Conservation (phyloP, 2,113 vertebrate species). For the Polypterus senegalus region DNA sequence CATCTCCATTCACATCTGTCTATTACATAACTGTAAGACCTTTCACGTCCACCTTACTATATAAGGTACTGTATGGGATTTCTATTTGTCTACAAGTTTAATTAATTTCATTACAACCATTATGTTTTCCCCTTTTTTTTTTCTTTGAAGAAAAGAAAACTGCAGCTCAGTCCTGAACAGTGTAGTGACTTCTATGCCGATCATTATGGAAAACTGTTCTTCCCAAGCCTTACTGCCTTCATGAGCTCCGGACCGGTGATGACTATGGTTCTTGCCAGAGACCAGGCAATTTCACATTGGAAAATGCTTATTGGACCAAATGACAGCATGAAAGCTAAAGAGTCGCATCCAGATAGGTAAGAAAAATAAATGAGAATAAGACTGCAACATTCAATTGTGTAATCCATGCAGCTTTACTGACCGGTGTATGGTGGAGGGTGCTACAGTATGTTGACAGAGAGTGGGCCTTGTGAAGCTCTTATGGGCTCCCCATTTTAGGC, state of each 20-base stretch:
- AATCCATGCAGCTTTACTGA: too few species aligned
- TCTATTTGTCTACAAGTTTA: not conserved
- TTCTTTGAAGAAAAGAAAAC: constrained; percentile 75
- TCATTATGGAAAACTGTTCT: constrained; percentile 75
- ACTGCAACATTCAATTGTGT: too few species aligned
- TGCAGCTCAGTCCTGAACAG: constrained; percentile 81
- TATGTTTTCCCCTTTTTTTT: too few species aligned
- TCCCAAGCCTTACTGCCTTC: constrained; percentile 79
- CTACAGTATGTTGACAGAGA: too few species aligned
- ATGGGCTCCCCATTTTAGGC: too few species aligned
- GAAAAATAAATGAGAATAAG: too few species aligned
- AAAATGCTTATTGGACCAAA: constrained; percentile 75
- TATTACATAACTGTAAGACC: too few species aligned
- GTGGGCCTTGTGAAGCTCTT: too few species aligned
- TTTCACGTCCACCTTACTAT: too few species aligned
- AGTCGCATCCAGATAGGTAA: constrained; percentile 77
- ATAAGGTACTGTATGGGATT: not conserved
- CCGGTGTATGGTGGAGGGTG: too few species aligned
- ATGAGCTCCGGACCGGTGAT: constrained; percentile 87
- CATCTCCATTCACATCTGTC: too few species aligned
- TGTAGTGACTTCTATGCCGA: constrained; percentile 88
- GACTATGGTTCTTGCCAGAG: constrained; percentile 62
- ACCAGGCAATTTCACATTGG: constrained; percentile 69
- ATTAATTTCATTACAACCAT: too few species aligned
- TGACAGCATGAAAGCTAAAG: constrained; percentile 58